Evolutionary conservation across 2,888 invertebrate genomes (phyloP).

Genomic region (Diploptera punctata): DNA sequence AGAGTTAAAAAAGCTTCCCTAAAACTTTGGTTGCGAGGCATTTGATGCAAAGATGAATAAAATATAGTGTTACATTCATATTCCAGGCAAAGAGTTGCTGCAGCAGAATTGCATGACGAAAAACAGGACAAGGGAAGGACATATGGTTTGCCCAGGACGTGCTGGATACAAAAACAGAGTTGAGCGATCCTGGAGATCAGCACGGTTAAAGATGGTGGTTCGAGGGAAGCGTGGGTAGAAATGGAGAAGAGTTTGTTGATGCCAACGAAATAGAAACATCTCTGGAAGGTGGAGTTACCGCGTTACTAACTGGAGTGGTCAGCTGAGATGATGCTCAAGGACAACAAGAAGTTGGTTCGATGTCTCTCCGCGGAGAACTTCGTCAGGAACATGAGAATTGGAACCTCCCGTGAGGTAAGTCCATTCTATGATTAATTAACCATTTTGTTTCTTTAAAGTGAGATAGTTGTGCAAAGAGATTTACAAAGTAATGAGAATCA

Average conservation of each 20-base stretch:
- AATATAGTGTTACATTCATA: too few species aligned
- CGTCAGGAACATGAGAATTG: constrained; percentile 77
- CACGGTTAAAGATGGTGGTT: constrained; percentile 51
- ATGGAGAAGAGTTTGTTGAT: constrained; percentile 64
- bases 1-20: too few species aligned
- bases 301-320: constrained; percentile 80
- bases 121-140: constrained; percentile 54
- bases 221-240: constrained; percentile 66
- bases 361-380: constrained; percentile 74
- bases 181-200: constrained; percentile 63
- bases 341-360: constrained; percentile 77
- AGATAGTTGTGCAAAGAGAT: too few species aligned
- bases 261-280: constrained; percentile 54
- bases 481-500: too few species aligned
- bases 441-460: too few species aligned
- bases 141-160: constrained; percentile 74
- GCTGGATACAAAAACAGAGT: constrained; percentile 65
- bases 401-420: constrained; percentile 72
- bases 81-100: constrained; percentile 56
- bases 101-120: constrained; percentile 51
- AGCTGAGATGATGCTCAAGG: constrained; percentile 76
- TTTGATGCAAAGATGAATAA: too few species aligned
- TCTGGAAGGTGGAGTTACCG: constrained; percentile 53
- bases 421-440: too few species aligned
- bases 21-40: too few species aligned